Percentiles rank a stretch among this genome's conserved stretches.
phyloP scores from a whole-genome alignment of 2,797 vertebrate species.

The Enteromius mattozi region DNA sequence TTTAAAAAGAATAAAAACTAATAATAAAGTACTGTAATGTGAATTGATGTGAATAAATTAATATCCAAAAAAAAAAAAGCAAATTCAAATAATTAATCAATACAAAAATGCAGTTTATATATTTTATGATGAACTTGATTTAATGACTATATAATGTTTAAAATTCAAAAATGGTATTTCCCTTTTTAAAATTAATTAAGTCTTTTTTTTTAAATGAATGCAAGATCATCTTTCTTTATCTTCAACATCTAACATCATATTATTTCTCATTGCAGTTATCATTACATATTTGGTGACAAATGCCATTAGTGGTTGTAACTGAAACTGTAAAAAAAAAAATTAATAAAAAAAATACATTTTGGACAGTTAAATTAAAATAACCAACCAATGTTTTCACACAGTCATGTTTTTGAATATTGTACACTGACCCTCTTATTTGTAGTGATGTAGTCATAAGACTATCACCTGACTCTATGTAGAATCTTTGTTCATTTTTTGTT shows the following conservation, averaged over 20 bases:
- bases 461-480: no score
- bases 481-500: not conserved
- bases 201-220: not conserved
- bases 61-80: not conserved
- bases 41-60: not conserved
- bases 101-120: not conserved
- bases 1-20: not conserved
- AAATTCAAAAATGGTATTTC: not conserved
- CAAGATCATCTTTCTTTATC: not conserved
- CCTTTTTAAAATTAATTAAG: not conserved
- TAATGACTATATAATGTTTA: not conserved
- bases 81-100: not conserved
- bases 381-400: not conserved
- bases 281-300: not conserved
- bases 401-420: not conserved
- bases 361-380: not conserved
- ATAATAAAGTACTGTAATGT: not conserved
- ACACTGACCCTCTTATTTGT: not conserved
- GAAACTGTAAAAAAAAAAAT: not conserved
- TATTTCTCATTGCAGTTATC: not conserved
- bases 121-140: not conserved
- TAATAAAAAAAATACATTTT: not conserved
- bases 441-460: not conserved
- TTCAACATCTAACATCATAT: not conserved
- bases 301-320: not conserved